Percentiles rank a stretch among this genome's conserved stretches.
Evolutionary conservation across 1,140 invertebrate genomes (phyloP).

Genomic region (Drusus annulatus): DNA sequence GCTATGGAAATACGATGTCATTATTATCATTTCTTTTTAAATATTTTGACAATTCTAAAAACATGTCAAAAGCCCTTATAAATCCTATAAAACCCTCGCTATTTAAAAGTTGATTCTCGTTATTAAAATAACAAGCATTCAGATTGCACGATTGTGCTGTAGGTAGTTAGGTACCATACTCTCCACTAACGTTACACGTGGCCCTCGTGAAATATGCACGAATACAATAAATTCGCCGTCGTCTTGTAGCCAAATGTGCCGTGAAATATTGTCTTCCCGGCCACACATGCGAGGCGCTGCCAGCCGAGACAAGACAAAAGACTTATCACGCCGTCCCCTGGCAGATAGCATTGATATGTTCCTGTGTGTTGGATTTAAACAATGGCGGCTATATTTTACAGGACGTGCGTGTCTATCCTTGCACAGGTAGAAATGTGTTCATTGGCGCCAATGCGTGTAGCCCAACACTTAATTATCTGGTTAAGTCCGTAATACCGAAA

Average conservation of each 20-base stretch:
- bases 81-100: not conserved
- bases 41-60: too few relatives aligned
- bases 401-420: slow-evolving; percentile 40
- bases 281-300: slow-evolving; percentile 15
- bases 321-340: slow-evolving; percentile 11
- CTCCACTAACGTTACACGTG: not conserved
- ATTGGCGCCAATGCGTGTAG: slow-evolving; percentile 51
- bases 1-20: too few relatives aligned
- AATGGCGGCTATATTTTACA: slow-evolving; percentile 41
- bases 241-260: not conserved
- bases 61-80: too few relatives aligned
- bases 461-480: slow-evolving; percentile 49
- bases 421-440: slow-evolving; percentile 48
- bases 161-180: not conserved
- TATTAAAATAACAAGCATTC: not conserved
- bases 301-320: slow-evolving; percentile 19
- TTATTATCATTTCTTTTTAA: too few relatives aligned
- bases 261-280: slow-evolving; percentile 4
- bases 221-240: slow-evolving; percentile 7
- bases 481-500: slow-evolving; percentile 46
- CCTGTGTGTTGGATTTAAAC: slow-evolving; percentile 25
- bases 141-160: not conserved
- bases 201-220: slow-evolving; percentile 3
- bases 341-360: slow-evolving; percentile 20
- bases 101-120: not conserved